These are phyloP conservation scores for Barypeithes pellucidus DNA, from an alignment of 2,888 invertebrate species.

Conservation along the genomic window DNA sequence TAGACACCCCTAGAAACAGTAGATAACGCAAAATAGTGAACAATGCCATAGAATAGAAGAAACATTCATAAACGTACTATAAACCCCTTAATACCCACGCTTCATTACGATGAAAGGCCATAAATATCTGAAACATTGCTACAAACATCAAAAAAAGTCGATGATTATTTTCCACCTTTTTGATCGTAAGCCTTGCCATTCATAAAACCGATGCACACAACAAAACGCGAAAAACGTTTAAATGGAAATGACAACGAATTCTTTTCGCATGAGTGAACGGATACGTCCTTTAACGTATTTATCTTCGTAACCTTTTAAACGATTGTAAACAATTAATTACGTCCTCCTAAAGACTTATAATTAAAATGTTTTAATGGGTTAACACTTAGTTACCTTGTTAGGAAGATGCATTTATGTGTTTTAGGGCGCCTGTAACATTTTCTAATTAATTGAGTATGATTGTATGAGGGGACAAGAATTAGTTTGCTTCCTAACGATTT, in stretches of 20 bases:
- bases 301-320: constrained; percentile 33
- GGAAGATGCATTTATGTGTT: too few species aligned
- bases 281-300: constrained; percentile 31
- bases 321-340: constrained; percentile 24
- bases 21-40: too few species aligned
- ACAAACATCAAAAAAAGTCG: neutral
- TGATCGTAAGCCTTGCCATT: constrained; percentile 8
- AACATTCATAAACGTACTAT: too few species aligned
- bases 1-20: too few species aligned
- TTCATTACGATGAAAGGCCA: neutral
- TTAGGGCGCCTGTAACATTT: too few species aligned
- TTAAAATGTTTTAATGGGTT: constrained; percentile 28
- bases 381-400: constrained; percentile 31
- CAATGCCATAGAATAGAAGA: too few species aligned
- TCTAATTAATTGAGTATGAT: too few species aligned
- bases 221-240: constrained; percentile 17
- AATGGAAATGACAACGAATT: constrained; percentile 33
- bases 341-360: constrained; percentile 19
- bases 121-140: neutral
- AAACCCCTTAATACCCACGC: too few species aligned
- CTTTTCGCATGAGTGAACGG: constrained; percentile 33
- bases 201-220: constrained; percentile 13
- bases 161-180: constrained; percentile 4
- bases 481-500: too few species aligned
- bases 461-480: too few species aligned